Evolutionary conservation across 2,888 invertebrate species (phyloP).

Genomic region (Sinohyriopsis cumingii): DNA sequence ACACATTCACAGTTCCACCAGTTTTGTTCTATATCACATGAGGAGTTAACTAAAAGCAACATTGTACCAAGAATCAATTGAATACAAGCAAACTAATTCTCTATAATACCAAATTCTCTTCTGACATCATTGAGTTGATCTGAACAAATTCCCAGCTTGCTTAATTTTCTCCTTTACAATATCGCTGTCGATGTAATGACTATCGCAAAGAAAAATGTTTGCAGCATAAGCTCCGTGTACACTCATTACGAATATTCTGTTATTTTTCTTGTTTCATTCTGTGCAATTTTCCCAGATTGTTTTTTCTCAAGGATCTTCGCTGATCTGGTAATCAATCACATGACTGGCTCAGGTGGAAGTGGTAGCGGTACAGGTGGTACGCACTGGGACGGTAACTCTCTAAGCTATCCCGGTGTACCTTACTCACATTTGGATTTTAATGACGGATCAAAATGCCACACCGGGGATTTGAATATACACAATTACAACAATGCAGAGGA

Average conservation of each 20-base stretch:
- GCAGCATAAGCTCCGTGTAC: too few species aligned
- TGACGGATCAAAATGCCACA: conserved; percentile 73
- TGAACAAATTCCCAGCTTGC: too few species aligned
- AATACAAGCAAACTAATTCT: too few species aligned
- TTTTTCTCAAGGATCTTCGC: conserved; percentile 80
- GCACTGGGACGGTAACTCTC: conserved; percentile 57
- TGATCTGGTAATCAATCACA: conserved; percentile 88
- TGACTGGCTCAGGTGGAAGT: conserved; percentile 77
- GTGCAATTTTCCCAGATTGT: not conserved
- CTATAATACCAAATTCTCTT: too few species aligned
- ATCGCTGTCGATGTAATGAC: too few species aligned
- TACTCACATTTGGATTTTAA: conserved; percentile 78
- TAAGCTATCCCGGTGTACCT: conserved; percentile 71
- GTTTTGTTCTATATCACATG: too few species aligned
- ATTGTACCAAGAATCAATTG: too few species aligned
- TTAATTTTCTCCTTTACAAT: too few species aligned
- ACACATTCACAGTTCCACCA: too few species aligned
- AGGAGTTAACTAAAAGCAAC: too few species aligned
- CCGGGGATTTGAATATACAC: conserved; percentile 61
- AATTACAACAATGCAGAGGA: conserved; percentile 53
- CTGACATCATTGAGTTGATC: too few species aligned
- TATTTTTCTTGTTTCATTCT: not conserved
- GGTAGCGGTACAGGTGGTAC: conserved; percentile 78
- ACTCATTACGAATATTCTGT: not conserved
- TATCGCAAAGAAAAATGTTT: too few species aligned